Evolutionary conservation across 1,140 invertebrate genomes (phyloP).

Genomic region (Scylla paramamosain): DNA sequence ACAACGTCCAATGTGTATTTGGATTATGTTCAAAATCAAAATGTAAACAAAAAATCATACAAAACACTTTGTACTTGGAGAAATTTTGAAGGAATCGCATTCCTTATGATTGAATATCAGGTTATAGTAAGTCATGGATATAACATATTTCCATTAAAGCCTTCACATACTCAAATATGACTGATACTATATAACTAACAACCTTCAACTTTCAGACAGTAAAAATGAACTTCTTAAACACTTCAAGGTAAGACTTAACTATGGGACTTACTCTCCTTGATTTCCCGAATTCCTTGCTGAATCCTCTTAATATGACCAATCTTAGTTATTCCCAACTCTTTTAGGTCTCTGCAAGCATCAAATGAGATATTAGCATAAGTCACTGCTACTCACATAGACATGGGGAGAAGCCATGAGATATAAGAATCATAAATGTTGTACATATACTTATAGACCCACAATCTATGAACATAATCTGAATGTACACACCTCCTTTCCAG

Average conservation of each 20-base stretch:
- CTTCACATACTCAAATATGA: neutral
- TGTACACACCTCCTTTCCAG: slow-evolving; percentile 85
- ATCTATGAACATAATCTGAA: neutral
- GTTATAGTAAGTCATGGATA: neutral
- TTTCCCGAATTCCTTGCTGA: slow-evolving; percentile 93
- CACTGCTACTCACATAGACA: no score
- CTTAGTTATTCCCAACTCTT: slow-evolving; percentile 95
- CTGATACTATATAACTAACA: no score
- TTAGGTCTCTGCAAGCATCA: slow-evolving; percentile 84
- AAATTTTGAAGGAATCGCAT: neutral
- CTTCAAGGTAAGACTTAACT: slow-evolving; percentile 18
- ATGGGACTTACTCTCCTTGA: slow-evolving; percentile 80
- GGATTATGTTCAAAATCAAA: neutral
- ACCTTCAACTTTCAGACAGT: no score
- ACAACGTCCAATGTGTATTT: neutral
- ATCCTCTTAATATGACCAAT: slow-evolving; percentile 96
- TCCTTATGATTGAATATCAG: neutral
- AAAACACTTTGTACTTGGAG: slow-evolving; percentile 7
- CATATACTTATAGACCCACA: neutral
- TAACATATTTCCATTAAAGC: neutral
- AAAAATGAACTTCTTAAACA: neutral
- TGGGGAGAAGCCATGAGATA: no score
- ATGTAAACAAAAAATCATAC: neutral
- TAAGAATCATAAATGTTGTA: neutral
- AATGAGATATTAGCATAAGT: neutral